Conservation (phyloP, 2,888 invertebrate genomes). For the Dryadula phaetusa region DNA sequence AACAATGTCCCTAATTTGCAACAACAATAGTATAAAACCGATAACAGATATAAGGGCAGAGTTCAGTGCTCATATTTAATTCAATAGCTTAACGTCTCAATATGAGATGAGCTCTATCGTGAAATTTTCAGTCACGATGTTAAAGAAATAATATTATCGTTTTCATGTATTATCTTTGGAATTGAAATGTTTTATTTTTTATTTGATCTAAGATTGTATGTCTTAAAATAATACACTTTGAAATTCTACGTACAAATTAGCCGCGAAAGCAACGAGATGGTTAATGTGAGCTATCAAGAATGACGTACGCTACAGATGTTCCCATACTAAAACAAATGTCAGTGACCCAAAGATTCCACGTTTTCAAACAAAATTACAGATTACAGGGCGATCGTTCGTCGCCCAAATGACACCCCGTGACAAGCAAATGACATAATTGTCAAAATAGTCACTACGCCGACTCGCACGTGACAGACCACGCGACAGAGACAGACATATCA, state of each 20-base stretch:
- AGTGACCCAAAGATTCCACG: slow-evolving; percentile 76
- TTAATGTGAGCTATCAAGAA: slow-evolving; percentile 19
- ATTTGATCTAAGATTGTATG: background rate
- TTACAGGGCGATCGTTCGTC: slow-evolving; percentile 81
- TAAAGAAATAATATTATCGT: slow-evolving; percentile 23
- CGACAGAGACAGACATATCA: slow-evolving; percentile 58
- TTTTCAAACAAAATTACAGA: slow-evolving; percentile 81
- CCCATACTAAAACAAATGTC: slow-evolving; percentile 75
- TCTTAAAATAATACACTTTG: too few relatives aligned
- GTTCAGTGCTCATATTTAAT: slow-evolving; percentile 62
- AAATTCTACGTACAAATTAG: background rate
- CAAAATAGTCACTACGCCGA: slow-evolving; percentile 82
- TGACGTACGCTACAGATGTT: slow-evolving; percentile 63
- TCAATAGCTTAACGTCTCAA: slow-evolving; percentile 55
- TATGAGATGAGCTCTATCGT: slow-evolving; percentile 40
- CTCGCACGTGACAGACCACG: slow-evolving; percentile 78
- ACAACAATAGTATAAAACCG: slow-evolving; percentile 37
- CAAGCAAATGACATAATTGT: slow-evolving; percentile 84
- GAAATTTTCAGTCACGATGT: slow-evolving; percentile 51
- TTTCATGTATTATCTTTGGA: slow-evolving; percentile 13
- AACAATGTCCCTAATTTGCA: slow-evolving; percentile 32
- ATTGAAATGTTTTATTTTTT: slow-evolving; percentile 3
- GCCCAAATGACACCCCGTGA: slow-evolving; percentile 82
- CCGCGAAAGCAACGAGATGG: background rate
- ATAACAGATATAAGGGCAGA: slow-evolving; percentile 45